phyloP scores from a whole-genome alignment of 1,140 invertebrate genomes.

The Zaprionus ghesquierei region DNA sequence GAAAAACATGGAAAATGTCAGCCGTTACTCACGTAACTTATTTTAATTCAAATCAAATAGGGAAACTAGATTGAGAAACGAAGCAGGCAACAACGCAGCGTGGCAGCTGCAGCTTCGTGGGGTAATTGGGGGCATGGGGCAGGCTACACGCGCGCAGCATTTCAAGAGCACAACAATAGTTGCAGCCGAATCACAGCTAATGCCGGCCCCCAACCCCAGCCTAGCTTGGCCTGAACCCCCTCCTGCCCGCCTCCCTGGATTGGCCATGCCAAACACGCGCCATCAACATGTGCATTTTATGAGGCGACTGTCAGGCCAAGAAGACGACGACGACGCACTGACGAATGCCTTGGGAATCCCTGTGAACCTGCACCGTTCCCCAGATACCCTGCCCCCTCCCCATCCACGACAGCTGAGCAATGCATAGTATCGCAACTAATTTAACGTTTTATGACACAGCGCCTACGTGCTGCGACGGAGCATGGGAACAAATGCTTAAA shows the following conservation, averaged over 20 bases:
- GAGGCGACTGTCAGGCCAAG: slow-evolving; percentile 50
- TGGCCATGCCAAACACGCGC: slow-evolving; percentile 70
- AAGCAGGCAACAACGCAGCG: slow-evolving; percentile 3
- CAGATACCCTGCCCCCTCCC: not conserved
- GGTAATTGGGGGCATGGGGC: too few species aligned
- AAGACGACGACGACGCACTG: slow-evolving; percentile 32
- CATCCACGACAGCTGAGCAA: not conserved
- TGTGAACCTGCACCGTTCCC: not conserved
- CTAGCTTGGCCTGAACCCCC: not conserved
- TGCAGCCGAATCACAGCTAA: slow-evolving; percentile 28
- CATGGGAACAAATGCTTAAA: slow-evolving; percentile 64
- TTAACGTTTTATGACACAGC: slow-evolving; percentile 76
- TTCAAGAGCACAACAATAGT: slow-evolving; percentile 33
- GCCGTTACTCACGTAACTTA: slow-evolving; percentile 73
- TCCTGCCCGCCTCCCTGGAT: slow-evolving; percentile 8
- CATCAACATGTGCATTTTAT: slow-evolving; percentile 79
- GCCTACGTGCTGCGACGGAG: slow-evolving; percentile 64
- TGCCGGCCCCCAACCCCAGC: not conserved
- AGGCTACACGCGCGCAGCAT: slow-evolving; percentile 32
- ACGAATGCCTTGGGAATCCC: slow-evolving; percentile 64
- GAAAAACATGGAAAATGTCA: slow-evolving; percentile 59
- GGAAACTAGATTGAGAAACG: slow-evolving; percentile 64
- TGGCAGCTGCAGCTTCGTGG: slow-evolving; percentile 1
- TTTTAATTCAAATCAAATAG: slow-evolving; percentile 76
- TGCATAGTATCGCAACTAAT: slow-evolving; percentile 61